Evolutionary conservation across 2,888 invertebrate species (phyloP).

Genomic region (Nomada fucata): DNA sequence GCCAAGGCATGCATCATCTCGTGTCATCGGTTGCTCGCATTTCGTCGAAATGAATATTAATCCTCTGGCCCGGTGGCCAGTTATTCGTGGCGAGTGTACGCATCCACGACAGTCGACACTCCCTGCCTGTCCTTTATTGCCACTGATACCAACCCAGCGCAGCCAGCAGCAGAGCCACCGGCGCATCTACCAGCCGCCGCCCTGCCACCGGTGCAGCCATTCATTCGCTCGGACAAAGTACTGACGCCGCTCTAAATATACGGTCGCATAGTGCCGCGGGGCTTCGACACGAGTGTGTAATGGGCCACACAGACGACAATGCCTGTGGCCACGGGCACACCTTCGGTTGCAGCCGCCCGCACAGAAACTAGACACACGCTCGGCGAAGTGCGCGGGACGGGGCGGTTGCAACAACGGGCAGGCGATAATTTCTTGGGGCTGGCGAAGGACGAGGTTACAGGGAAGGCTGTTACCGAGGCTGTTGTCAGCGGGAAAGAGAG

Average conservation of each 20-base stretch:
- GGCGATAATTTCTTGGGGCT: slow-evolving; percentile 70
- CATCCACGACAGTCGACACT: slow-evolving; percentile 56
- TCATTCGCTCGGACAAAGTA: slow-evolving; percentile 80
- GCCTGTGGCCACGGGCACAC: slow-evolving; percentile 20
- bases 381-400: neutral
- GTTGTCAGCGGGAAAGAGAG: slow-evolving; percentile 65
- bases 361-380: neutral
- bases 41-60: slow-evolving; percentile 54
- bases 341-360: slow-evolving; percentile 8
- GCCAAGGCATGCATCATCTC: slow-evolving; percentile 35
- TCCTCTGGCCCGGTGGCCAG: slow-evolving; percentile 30
- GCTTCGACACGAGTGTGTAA: slow-evolving; percentile 41
- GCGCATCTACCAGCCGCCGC: slow-evolving; percentile 64
- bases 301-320: slow-evolving; percentile 8
- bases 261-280: slow-evolving; percentile 67
- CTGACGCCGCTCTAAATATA: slow-evolving; percentile 79
- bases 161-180: slow-evolving; percentile 32
- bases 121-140: slow-evolving; percentile 74
- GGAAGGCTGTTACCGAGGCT: slow-evolving; percentile 69
- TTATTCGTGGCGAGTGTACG: slow-evolving; percentile 32
- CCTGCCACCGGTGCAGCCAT: slow-evolving; percentile 73
- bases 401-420: slow-evolving; percentile 40
- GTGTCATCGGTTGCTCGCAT: slow-evolving; percentile 38
- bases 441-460: slow-evolving; percentile 63
- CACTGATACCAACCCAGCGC: slow-evolving; percentile 62